Evolutionary conservation across 2,113 vertebrate species (phyloP).

Genomic region (Sterna hirundo): DNA sequence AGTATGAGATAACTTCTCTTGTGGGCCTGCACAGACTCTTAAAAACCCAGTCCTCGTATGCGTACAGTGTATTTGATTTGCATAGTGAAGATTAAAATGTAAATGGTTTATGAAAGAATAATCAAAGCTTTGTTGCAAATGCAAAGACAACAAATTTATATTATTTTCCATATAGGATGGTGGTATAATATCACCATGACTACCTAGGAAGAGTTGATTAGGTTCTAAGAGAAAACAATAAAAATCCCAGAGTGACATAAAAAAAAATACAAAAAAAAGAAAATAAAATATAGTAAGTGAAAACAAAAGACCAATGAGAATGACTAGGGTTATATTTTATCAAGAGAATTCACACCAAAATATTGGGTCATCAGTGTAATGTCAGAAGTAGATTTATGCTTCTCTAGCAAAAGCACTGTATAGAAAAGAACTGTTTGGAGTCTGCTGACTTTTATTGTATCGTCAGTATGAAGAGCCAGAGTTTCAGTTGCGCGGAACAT

Average conservation of each 20-base stretch:
- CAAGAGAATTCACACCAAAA: neutral
- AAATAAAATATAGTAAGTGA: neutral
- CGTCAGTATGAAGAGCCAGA: neutral
- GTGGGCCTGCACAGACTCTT: too few relatives aligned
- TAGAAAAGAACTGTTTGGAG: neutral
- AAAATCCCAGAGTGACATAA: neutral
- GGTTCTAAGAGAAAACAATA: neutral
- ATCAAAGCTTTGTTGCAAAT: neutral
- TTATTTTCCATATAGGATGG: neutral
- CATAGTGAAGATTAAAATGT: neutral
- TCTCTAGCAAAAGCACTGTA: neutral
- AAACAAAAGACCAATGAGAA: neutral
- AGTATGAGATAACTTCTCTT: fast-evolving
- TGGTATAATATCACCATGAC: neutral
- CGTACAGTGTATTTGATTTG: fast-evolving
- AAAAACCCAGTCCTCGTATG: fast-evolving
- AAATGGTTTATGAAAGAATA: neutral
- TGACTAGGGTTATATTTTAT: neutral
- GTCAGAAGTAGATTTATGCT: neutral
- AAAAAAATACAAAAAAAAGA: too few relatives aligned
- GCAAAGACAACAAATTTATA: neutral
- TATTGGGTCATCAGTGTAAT: fast-evolving
- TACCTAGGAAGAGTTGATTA: neutral
- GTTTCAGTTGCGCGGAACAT: neutral
- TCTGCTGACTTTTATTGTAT: neutral